These are phyloP conservation scores for Neocrepidodera transversa DNA, from an alignment of 2,888 invertebrate species.

Conservation along the genomic window DNA sequence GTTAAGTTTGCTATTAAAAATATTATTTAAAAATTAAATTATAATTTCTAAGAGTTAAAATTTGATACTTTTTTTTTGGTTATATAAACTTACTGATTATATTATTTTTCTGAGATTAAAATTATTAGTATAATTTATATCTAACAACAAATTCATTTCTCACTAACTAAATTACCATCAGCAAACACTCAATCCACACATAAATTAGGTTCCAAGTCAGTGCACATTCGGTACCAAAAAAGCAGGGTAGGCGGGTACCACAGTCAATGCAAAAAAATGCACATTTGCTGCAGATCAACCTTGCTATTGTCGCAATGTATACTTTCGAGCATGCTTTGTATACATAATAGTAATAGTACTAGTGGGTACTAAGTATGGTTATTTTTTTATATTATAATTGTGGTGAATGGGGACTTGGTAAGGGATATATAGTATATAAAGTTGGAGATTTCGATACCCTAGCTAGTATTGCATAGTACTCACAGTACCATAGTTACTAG, in stretches of 20 bases:
- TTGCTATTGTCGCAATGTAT: slow-evolving; percentile 50
- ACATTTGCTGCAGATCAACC: slow-evolving; percentile 46
- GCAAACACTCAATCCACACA: slow-evolving; percentile 16
- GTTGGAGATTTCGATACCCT: slow-evolving; percentile 42
- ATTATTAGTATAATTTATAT: too few species aligned
- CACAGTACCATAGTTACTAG: slow-evolving; percentile 27
- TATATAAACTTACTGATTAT: too few species aligned
- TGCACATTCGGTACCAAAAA: slow-evolving; percentile 47
- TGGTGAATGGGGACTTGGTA: slow-evolving; percentile 51
- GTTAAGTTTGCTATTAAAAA: too few species aligned
- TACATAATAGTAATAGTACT: slow-evolving; percentile 49
- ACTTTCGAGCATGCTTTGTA: slow-evolving; percentile 52
- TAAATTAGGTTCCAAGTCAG: slow-evolving; percentile 40
- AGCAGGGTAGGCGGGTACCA: slow-evolving; percentile 38
- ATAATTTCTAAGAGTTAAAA: too few species aligned
- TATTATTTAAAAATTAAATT: too few species aligned
- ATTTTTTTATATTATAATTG: slow-evolving; percentile 48
- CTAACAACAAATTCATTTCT: too few species aligned
- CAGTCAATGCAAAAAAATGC: slow-evolving; percentile 39
- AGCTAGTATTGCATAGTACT: slow-evolving; percentile 45
- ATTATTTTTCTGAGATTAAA: too few species aligned
- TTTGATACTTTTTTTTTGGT: too few species aligned
- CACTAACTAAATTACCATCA: slow-evolving; percentile 21
- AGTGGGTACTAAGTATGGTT: slow-evolving; percentile 36
- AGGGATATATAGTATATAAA: slow-evolving; percentile 48